These are phyloP conservation scores for Noturus placidus DNA, from an alignment of 2,113 vertebrate species.

Conservation along the genomic window DNA sequence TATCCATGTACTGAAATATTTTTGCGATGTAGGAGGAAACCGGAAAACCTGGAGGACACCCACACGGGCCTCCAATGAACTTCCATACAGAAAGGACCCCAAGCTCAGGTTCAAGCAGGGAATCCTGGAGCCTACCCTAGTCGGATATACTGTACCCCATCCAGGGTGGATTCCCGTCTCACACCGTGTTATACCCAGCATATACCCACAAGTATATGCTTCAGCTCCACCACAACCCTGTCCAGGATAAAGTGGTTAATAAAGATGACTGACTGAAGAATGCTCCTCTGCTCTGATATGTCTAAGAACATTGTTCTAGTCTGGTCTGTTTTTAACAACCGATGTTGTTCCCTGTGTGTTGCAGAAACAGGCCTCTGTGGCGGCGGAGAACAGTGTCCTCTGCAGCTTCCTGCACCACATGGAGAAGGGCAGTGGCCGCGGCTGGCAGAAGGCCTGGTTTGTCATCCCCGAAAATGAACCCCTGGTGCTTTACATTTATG, in stretches of 20 bases:
- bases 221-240: background rate
- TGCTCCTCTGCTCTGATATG: background rate
- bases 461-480: slow-evolving; percentile 88
- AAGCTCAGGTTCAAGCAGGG: background rate
- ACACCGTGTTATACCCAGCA: no score
- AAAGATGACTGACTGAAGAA: background rate
- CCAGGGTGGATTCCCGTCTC: background rate
- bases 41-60: background rate
- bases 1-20: background rate
- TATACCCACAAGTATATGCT: background rate
- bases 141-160: background rate
- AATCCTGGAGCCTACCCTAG: background rate
- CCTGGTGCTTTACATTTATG: slow-evolving; percentile 88
- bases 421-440: slow-evolving; percentile 82
- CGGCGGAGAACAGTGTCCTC: slow-evolving; percentile 87
- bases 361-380: slow-evolving; percentile 88
- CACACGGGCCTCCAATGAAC: background rate
- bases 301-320: background rate
- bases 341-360: background rate
- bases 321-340: background rate
- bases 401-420: slow-evolving; percentile 89
- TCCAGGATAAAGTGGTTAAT: background rate
- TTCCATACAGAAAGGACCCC: background rate
- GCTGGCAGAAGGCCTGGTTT: slow-evolving; percentile 91
- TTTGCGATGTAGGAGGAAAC: background rate